Evolutionary conservation across 2,888 invertebrate genomes (phyloP).

Genomic region (Pinctada fucata): DNA sequence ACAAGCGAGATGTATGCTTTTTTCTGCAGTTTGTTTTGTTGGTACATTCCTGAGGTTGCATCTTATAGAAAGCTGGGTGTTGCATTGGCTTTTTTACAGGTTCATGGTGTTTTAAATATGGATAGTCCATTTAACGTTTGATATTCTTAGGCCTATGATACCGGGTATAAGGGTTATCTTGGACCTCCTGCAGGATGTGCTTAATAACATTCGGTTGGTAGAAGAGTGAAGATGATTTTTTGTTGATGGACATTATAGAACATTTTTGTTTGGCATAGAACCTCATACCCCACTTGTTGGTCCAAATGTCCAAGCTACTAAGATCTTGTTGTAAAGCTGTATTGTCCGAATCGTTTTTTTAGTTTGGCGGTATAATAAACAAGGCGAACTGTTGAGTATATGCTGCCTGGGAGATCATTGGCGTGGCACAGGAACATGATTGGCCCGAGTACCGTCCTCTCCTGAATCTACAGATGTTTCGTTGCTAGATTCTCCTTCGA

Average conservation of each 20-base stretch:
- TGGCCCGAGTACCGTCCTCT: neutral
- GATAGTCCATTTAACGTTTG: neutral
- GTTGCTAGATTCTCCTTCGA: neutral
- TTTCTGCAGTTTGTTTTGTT: slow-evolving; percentile 16
- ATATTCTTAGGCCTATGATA: too few relatives aligned
- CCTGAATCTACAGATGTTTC: slow-evolving; percentile 17
- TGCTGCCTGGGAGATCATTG: slow-evolving; percentile 7
- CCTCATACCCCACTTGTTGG: slow-evolving; percentile 10
- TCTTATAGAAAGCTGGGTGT: slow-evolving; percentile 14
- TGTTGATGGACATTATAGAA: slow-evolving; percentile 13
- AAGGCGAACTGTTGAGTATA: slow-evolving; percentile 4
- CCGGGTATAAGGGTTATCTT: slow-evolving; percentile 7
- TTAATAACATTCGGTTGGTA: neutral
- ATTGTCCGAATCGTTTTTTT: neutral
- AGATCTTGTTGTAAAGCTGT: slow-evolving; percentile 3
- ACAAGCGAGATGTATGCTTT: slow-evolving; percentile 16
- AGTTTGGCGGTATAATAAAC: neutral
- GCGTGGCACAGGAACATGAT: slow-evolving; percentile 14
- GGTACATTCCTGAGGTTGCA: slow-evolving; percentile 25
- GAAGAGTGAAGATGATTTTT: neutral
- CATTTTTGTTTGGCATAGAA: slow-evolving; percentile 16
- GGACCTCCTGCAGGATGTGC: slow-evolving; percentile 8
- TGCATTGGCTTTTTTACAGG: slow-evolving; percentile 2
- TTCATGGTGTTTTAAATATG: neutral
- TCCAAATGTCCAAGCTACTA: neutral